Evolutionary conservation across 2,113 vertebrate genomes (phyloP), one percentile per base, ranked within the genome.

Genomic region (Mobula birostris): DNA sequence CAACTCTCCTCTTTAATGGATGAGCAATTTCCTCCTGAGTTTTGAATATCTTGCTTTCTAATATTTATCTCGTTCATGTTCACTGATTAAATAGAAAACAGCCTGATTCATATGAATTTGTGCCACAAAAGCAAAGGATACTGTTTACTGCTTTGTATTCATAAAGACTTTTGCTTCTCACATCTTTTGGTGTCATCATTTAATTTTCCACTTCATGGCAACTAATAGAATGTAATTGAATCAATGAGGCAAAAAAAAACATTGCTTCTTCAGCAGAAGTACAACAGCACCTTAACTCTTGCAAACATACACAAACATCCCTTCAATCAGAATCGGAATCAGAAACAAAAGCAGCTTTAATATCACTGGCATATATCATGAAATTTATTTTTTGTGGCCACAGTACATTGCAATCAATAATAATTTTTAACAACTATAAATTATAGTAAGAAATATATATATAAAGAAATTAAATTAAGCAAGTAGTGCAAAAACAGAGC

Each of bases 131-230:
- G 91, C 24, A 29, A 93, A 76, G 91, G 68, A 72, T 36, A 93
- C 74, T 93, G 8, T 93, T 27, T 79, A 78, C 77, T 68, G 68
- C 48, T 66, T 14, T 48, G 36, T 70, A 87, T 48, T 93, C 77
- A 74, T 78, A 88, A 77, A 63, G 74, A 90, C 61, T 94, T 94
- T 56, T 2, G 29, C 24, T 94, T 94, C 83, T 21, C 82, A 19
- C 72, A 95, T 94, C 78, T 94, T 76, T 36, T 56, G 63, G 83
- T 79, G 85, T 82, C 29, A 12, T 87, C 27, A 40, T 94, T 90
- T 94, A 94, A 94, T 95, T 94, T 95, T 95, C 74, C 94, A 95
- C 91, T 95, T 94, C 94, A 94, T 91, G 94, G 94, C 88, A 95
- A 94, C 94, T 94, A 94, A 94, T 85, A 94, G 94, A 88, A 94